A percentile compares a stretch with the other conserved stretches of the same genome.
Evolutionary conservation across 2,113 vertebrate genomes (phyloP).

Genomic region (Jaculus jaculus): DNA sequence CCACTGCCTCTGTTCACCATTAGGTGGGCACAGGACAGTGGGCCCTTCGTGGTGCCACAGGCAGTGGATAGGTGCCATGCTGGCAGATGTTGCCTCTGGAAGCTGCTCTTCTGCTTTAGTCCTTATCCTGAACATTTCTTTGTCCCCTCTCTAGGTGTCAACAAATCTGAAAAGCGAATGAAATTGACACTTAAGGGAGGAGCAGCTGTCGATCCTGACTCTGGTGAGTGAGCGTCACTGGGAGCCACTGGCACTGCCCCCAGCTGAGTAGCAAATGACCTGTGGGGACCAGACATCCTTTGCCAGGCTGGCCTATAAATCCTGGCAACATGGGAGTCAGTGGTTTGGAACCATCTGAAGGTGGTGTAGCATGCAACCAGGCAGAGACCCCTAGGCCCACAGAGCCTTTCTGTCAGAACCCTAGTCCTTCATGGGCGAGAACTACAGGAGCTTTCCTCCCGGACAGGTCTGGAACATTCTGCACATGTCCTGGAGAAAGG

Average conservation of each 20-base stretch:
- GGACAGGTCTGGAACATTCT: slow-evolving; percentile 94
- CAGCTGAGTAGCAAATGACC: neutral
- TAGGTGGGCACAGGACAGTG: neutral
- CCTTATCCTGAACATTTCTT: neutral
- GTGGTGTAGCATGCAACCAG: neutral
- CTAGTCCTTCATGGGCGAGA: neutral
- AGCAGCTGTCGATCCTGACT: slow-evolving; percentile 97
- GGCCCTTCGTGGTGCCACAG: fast-evolving
- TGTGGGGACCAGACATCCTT: no score
- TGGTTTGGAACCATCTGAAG: neutral
- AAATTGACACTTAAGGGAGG: slow-evolving; percentile 98
- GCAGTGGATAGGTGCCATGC: fast-evolving
- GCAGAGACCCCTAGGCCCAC: neutral
- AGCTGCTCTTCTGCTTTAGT: neutral
- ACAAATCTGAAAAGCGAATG: slow-evolving; percentile 96
- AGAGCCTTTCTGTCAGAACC: neutral
- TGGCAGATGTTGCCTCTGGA: fast-evolving
- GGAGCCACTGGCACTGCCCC: neutral
- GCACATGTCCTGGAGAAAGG: slow-evolving; percentile 96
- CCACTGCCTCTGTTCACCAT: fast-evolving
- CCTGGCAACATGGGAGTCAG: neutral
- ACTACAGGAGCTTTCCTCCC: neutral
- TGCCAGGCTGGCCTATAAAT: neutral
- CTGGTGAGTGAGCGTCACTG: slow-evolving; percentile 84
- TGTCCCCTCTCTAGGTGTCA: slow-evolving; percentile 84